Conservation (phyloP, 1,140 invertebrate genomes). For the Bombus soroeensis region DNA sequence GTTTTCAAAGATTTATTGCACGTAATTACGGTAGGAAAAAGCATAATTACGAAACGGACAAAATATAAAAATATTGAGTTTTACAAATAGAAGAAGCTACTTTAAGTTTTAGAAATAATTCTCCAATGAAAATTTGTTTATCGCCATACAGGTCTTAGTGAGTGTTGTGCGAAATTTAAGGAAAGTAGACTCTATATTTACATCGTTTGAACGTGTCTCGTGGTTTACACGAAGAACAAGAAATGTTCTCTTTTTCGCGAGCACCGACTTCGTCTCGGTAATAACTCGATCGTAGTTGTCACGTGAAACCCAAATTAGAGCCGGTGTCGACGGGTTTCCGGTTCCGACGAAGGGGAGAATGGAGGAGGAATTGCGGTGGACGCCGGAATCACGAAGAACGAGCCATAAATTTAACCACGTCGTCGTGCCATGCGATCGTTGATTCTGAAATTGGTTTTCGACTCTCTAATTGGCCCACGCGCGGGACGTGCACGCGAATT, state of each 20-base stretch:
- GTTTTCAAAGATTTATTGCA: not conserved
- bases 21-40: no score
- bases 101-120: not conserved
- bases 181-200: not conserved
- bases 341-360: slow-evolving; percentile 62
- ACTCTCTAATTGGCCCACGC: slow-evolving; percentile 67
- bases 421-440: slow-evolving; percentile 65
- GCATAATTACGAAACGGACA: not conserved
- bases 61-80: not conserved
- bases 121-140: not conserved
- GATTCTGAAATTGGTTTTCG: slow-evolving; percentile 71
- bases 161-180: not conserved
- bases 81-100: not conserved
- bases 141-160: not conserved
- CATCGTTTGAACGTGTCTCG: slow-evolving; percentile 16
- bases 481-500: slow-evolving; percentile 64
- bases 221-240: slow-evolving; percentile 45
- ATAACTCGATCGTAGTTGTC: slow-evolving; percentile 72
- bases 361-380: slow-evolving; percentile 59
- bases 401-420: slow-evolving; percentile 69
- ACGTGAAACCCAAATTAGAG: slow-evolving; percentile 70
- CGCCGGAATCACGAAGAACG: slow-evolving; percentile 72
- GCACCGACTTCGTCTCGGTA: slow-evolving; percentile 55
- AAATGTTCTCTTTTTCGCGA: slow-evolving; percentile 32
- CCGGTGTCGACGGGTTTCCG: slow-evolving; percentile 67